Conservation (phyloP, 2,113 vertebrate genomes). For the Macrotus californicus region DNA sequence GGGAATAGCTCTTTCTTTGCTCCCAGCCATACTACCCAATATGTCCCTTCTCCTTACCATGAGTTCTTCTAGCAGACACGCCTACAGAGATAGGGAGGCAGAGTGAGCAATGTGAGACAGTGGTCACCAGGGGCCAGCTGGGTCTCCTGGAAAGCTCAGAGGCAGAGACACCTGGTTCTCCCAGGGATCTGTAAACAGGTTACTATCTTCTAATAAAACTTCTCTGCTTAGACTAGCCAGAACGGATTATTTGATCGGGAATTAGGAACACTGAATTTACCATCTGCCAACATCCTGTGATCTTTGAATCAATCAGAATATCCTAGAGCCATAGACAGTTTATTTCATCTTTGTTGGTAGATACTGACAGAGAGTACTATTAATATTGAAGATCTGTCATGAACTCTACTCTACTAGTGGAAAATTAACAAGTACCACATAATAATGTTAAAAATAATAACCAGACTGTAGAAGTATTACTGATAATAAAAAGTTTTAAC, state of each 20-base stretch:
- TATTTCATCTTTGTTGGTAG: slow-evolving; percentile 4
- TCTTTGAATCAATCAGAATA: slow-evolving; percentile 29
- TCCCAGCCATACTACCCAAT: not conserved
- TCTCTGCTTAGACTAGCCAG: not conserved
- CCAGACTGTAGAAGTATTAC: not conserved
- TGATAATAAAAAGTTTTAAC: not conserved
- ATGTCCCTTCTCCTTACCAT: not conserved
- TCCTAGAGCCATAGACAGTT: not conserved
- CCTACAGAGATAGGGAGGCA: not conserved
- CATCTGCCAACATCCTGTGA: not conserved
- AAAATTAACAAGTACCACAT: not conserved
- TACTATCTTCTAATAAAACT: not conserved
- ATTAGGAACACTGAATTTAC: not conserved
- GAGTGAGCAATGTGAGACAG: not conserved
- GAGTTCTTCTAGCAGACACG: not conserved
- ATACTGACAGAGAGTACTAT: not conserved
- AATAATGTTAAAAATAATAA: not conserved
- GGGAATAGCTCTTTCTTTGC: not conserved
- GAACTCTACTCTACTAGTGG: not conserved
- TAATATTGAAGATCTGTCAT: not conserved
- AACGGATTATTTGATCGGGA: not conserved
- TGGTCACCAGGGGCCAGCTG: not conserved
- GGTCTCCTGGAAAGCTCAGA: not conserved
- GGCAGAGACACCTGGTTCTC: not conserved
- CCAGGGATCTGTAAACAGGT: not conserved